Evolutionary conservation across 2,888 invertebrate genomes (phyloP), one percentile per base, ranked within the genome.

Genomic region (Ariolimax columbianus): DNA sequence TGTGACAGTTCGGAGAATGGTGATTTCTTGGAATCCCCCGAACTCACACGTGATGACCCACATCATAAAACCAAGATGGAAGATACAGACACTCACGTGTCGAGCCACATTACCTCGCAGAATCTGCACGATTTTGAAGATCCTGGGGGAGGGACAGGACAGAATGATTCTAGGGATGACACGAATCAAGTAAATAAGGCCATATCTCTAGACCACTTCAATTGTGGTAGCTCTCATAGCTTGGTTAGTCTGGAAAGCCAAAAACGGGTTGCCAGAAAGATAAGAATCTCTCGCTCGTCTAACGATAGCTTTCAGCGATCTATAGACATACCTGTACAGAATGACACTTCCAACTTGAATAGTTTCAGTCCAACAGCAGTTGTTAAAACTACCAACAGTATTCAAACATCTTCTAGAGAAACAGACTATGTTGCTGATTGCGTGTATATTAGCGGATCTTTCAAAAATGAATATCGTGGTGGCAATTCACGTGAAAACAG

Each of bases 381-480:
- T 30, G 33, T 23, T 6, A 33, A 1, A 11, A 30, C 30, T 66
- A 14, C 66, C 7, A 2, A 30, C 14, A 4, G 73, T 17, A 9
- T 17, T 0, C 30, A 26, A 43, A n/a, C 73, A 3, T n/a, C 43
- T 0, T 23, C 17, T 33, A 6, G 14, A 11, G 51, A 51, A 33
- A 0, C 33, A 33, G 19, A 33, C 17, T 4, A 17, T 19, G 1
- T 33, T 19, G 17, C 47, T 0, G 55, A 78, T 30, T 83, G 78
- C 33, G 70, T 72, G 0, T 78, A 72, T 30, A 38, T 72, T 51
- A 78, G 36, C 47, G 83, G 72, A 19, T 70, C 78, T 30, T 72
- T 78, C 55, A 70, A 83, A 33, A 55, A 70, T 33, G 43, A 75
- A 1, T 23, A 55, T 36, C 33, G 36, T 51, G 43, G 47, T 43